phyloP scores from a whole-genome alignment of 2,797 vertebrate species.

The Gila robusta region DNA sequence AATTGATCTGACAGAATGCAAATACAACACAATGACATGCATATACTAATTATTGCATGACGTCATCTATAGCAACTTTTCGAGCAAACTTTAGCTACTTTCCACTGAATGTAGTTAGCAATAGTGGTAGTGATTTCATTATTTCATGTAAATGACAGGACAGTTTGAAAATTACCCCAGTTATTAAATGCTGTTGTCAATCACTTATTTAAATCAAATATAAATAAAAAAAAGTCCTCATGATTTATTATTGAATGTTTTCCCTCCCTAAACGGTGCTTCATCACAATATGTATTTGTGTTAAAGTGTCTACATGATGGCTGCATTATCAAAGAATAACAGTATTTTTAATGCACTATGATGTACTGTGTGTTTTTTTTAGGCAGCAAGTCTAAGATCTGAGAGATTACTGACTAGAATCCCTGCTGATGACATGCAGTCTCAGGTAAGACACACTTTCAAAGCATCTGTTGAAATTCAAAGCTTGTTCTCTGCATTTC shows the following conservation, averaged over 20 bases:
- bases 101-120: background rate
- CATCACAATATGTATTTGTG: background rate
- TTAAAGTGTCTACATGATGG: background rate
- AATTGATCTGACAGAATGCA: background rate
- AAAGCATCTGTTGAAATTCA: slow-evolving; percentile 28
- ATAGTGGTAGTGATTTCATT: background rate
- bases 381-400: slow-evolving; percentile 64
- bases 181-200: background rate
- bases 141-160: background rate
- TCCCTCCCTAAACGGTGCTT: background rate
- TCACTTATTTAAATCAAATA: background rate
- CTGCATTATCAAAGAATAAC: background rate
- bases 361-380: slow-evolving; percentile 53
- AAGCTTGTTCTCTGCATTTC: background rate
- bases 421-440: slow-evolving; percentile 79
- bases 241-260: background rate
- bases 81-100: background rate
- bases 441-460: slow-evolving; percentile 74
- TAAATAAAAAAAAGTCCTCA: background rate
- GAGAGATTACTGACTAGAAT: slow-evolving; percentile 53
- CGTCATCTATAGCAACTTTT: background rate
- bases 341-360: background rate
- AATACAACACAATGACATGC: background rate
- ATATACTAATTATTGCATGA: background rate
- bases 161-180: background rate